Base-by-base conservation (phyloP, 1,140 invertebrate species). In the Hormaphis cornu region DNA sequence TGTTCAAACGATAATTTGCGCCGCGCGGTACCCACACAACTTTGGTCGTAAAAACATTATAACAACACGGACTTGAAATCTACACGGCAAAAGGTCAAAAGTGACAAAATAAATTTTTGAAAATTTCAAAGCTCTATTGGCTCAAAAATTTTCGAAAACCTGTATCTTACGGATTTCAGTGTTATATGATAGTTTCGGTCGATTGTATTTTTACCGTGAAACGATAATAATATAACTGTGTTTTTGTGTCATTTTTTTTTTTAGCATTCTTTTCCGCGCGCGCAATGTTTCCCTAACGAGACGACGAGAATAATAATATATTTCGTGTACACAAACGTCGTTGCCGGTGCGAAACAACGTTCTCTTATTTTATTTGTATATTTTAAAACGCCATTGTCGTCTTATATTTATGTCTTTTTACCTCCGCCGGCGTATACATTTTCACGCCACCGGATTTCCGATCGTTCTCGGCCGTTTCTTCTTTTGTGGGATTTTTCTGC, bases 401-500 rank as follows among this genome's bases (percentile, higher is more conserved):
- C n/a, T n/a, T n/a, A 40, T 24, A 24, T 24, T 58, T 58, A 24
- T 35, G 35, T 58, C 35, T 7, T 58, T n/a, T 58, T 56, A 22
- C 20, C 30, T 56, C 53, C 18, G 53, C 54, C 24, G 54, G 22
- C 35, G 20, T 40, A n/a, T n/a, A 14, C 33, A 24, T 58, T 58
- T 37, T 37, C 33, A 58, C 54, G 22, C 20, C 33, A 40, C 54
- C 54, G 54, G 54, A 58, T 58, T 40, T 58, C 54, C 54, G 54
- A 58, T 26, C 40, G 30, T 58, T 58, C 54, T 24, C 24, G 1
- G 9, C 54, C n/a, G n/a, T n/a, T 40, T 35, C 30, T 35, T 24
- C 22, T 40, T 58, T n/a, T n/a, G n/a, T n/a, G n/a, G n/a, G n/a
- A n/a, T n/a, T n/a, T n/a, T n/a, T n/a, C n/a, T n/a, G n/a, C n/a